phyloP scores from a whole-genome alignment of 2,888 invertebrate genomes.

The Drosophila testacea region DNA sequence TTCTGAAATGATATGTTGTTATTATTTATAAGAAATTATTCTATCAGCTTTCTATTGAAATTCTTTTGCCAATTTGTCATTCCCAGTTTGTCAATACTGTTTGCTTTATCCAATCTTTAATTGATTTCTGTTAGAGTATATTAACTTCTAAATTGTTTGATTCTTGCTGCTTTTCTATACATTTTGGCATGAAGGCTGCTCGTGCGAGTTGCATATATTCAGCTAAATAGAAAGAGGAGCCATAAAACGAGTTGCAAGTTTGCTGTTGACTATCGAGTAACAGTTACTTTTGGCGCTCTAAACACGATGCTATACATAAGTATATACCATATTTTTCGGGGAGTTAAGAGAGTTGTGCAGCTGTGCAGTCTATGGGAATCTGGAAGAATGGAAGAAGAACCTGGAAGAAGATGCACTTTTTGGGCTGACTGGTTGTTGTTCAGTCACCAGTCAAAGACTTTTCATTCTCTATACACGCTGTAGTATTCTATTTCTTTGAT shows the following conservation, averaged over 20 bases:
- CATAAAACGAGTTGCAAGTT: slow-evolving; percentile 66
- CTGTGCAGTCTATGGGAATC: slow-evolving; percentile 24
- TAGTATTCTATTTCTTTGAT: slow-evolving; percentile 51
- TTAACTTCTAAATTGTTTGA: slow-evolving; percentile 1
- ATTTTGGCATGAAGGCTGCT: slow-evolving; percentile 36
- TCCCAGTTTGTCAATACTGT: background rate
- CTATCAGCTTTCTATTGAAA: too few species aligned
- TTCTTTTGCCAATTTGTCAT: background rate
- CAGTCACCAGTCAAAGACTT: slow-evolving; percentile 70
- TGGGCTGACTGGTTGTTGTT: slow-evolving; percentile 54
- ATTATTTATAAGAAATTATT: too few species aligned
- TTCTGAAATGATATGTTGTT: too few species aligned
- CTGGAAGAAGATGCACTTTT: slow-evolving; percentile 33
- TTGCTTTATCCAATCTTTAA: background rate
- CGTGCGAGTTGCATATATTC: slow-evolving; percentile 44
- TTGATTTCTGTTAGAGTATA: slow-evolving; percentile 26
- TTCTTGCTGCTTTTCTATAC: slow-evolving; percentile 6
- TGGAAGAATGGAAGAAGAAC: slow-evolving; percentile 46
- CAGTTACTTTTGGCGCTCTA: slow-evolving; percentile 69
- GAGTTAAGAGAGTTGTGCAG: slow-evolving; percentile 23
- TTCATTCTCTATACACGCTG: slow-evolving; percentile 27
- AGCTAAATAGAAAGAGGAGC: slow-evolving; percentile 72
- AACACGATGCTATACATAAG: slow-evolving; percentile 12
- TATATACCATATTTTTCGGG: slow-evolving; percentile 46
- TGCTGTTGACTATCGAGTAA: slow-evolving; percentile 60